Percentiles rank a stretch among this genome's conserved stretches.
These are phyloP conservation scores for Myrmecophaga tridactyla DNA, from an alignment of 2,113 vertebrate species.

Conservation along the genomic window DNA sequence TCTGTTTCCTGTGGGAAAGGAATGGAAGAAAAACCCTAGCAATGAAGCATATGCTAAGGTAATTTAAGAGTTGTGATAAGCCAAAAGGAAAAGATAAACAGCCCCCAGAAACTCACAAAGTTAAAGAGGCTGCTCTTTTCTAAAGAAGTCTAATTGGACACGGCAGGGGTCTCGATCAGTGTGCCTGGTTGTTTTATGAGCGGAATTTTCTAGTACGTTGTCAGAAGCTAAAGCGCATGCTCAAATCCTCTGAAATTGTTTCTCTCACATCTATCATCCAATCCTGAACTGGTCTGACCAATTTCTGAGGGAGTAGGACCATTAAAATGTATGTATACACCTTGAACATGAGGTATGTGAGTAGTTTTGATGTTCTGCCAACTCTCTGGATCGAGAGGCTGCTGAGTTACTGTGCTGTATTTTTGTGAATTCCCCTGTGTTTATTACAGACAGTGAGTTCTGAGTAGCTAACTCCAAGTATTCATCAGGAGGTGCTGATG, in stretches of 20 bases:
- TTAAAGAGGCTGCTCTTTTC: slow-evolving; percentile 66
- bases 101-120: slow-evolving; percentile 62
- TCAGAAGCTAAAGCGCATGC: background rate
- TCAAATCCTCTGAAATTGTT: background rate
- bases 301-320: background rate
- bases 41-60: slow-evolving; percentile 65
- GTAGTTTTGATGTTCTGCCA: background rate
- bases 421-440: background rate
- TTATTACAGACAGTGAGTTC: background rate
- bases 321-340: background rate
- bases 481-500: background rate
- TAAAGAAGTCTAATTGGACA: slow-evolving; percentile 72
- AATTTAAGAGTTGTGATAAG: slow-evolving; percentile 70
- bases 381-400: background rate
- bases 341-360: background rate
- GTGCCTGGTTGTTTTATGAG: slow-evolving; percentile 27
- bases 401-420: background rate
- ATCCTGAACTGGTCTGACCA: background rate
- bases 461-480: background rate
- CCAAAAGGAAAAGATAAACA: slow-evolving; percentile 70
- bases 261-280: background rate
- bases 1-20: slow-evolving; percentile 58
- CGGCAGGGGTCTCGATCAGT: slow-evolving; percentile 51
- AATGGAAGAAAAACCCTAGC: slow-evolving; percentile 50
- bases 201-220: slow-evolving; percentile 31